Conservation (phyloP, 2,888 invertebrate species). For the Diogma glabrata region DNA sequence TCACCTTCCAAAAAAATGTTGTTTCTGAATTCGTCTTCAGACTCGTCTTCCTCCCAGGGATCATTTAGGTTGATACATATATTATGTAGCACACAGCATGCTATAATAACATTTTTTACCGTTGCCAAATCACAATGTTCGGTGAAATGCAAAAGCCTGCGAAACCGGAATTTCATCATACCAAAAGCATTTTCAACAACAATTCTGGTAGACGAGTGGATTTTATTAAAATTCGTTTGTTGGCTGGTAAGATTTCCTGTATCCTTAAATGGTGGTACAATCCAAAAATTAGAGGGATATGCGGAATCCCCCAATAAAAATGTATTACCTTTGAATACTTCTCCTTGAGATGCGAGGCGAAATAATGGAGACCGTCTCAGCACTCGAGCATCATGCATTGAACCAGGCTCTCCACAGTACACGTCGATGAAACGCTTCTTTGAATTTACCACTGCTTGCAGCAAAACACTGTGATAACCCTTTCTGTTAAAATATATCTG, state of each 20-base stretch:
- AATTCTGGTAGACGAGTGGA: slow-evolving; percentile 22
- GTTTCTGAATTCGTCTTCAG: no score
- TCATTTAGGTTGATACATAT: slow-evolving; percentile 9
- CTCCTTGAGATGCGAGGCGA: no score
- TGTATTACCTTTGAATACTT: slow-evolving; percentile 8
- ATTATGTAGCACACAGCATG: slow-evolving; percentile 20
- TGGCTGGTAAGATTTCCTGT: slow-evolving; percentile 21
- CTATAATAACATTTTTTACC: slow-evolving; percentile 17
- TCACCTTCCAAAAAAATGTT: no score
- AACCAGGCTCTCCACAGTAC: slow-evolving; percentile 22
- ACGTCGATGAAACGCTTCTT: slow-evolving; percentile 22
- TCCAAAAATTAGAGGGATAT: slow-evolving; percentile 17
- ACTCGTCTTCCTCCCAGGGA: no score
- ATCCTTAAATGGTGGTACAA: slow-evolving; percentile 24
- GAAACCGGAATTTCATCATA: slow-evolving; percentile 24
- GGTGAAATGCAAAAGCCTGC: slow-evolving; percentile 20
- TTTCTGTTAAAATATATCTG: slow-evolving; percentile 19
- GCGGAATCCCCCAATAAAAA: slow-evolving; percentile 22
- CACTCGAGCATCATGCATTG: slow-evolving; percentile 21
- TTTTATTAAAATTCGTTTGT: slow-evolving; percentile 23
- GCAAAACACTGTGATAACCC: slow-evolving; percentile 17
- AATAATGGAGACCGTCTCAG: slow-evolving; percentile 1
- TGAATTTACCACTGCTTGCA: slow-evolving; percentile 23
- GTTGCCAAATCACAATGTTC: slow-evolving; percentile 18
- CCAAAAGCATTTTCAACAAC: slow-evolving; percentile 24